Base-by-base conservation (phyloP, 2,113 vertebrate species). In the Planiliza haematocheilus region DNA sequence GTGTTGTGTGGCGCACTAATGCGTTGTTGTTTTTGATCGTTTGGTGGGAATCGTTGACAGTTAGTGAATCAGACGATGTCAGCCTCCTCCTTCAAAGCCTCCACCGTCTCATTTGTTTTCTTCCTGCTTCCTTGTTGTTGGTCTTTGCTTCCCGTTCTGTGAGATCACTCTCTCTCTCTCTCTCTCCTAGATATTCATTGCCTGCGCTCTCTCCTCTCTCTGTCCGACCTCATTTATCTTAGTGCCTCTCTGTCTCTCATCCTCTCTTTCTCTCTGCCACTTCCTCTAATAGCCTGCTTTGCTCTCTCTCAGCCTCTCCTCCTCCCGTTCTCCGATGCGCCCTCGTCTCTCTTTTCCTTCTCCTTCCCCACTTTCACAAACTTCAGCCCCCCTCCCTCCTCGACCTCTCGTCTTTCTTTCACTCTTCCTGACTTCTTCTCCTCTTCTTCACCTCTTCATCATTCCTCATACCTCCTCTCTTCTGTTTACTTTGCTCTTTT, bases 211-310 rank as follows among this genome's bases (percentile, higher is more conserved):
- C 37, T 80, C 78, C 70, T 66, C 79, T 68, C 37, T 37, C 46
- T 82, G 68, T 84, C 75, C 16, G 38, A 76, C 70, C 81, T 83
- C 48, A 75, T 85, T 87, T 74, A 80, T 84, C 67, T 85, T 62
- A 63, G 18, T 69, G 61, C 69, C 82, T 63, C 69, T 49, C 39
- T 48, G 41, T 71, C 69, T 62, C 78, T 65, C 71, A 2, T 50
- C 53, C 73, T 34, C 14, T 57, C 45, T 30, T 36, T 20, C 53
- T 58, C 60, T 30, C 67, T 61, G 16, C 74, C 78, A 75, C 79
- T 75, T 68, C 61, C 70, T 78, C 72, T 64, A 66, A 82, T 75
- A 77, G 78, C 53, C 71, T 61, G 62, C 12, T 73, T 64, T 75
- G 63, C n/a, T n/a, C 73, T 71, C 56, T 73, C 46, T 51, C 60